Evolutionary conservation across 2,113 vertebrate genomes (phyloP), one percentile per base, ranked within the genome.

Genomic region (Pionites leucogaster): DNA sequence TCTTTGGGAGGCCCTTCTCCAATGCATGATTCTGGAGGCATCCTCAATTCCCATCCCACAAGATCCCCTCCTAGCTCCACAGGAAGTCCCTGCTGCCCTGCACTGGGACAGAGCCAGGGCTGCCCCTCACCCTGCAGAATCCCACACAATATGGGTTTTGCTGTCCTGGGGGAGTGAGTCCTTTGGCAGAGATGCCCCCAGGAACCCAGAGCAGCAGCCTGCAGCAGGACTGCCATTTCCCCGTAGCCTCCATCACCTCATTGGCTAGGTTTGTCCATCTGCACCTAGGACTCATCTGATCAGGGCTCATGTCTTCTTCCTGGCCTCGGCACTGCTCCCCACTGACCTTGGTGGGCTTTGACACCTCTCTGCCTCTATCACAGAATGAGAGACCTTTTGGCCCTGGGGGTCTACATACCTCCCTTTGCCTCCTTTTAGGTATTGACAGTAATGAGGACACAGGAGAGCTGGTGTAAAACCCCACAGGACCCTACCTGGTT

Each of bases 291-390:
- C 31, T 55, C 65, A 17, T 10, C 37, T 35, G 31, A 68, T 20
- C 29, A 17, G 62, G 46, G 33, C 17, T 82, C 9, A 0, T 27
- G 13, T 37, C 6, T 28, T 37, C 18, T 17, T 27, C 39, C 35
- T 46, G 33, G 28, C 35, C 60, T 62, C 22, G 35, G 57, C 41
- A 46, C 46, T 39, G 62, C 76, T 82, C 44, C 37, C 33, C 23
- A 4, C n/a, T 20, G 7, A 44, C 22, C 28, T 23, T 10, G 1
- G 1, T 35, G 19, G 23, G 22, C 75, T 57, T 71, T 0, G 1
- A 42, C 17, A 57, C 15, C n/a, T 53, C 37, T 44, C 20, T 64
- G 35, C 17, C 25, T 74, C 23, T 2, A 1, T 41, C 33, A 41
- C 10, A 46, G 24, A 9, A 18, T 3, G 5, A 59, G 80, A 72